These are phyloP conservation scores for Bombus affinis DNA, from an alignment of 1,140 invertebrate species.

Conservation along the genomic window DNA sequence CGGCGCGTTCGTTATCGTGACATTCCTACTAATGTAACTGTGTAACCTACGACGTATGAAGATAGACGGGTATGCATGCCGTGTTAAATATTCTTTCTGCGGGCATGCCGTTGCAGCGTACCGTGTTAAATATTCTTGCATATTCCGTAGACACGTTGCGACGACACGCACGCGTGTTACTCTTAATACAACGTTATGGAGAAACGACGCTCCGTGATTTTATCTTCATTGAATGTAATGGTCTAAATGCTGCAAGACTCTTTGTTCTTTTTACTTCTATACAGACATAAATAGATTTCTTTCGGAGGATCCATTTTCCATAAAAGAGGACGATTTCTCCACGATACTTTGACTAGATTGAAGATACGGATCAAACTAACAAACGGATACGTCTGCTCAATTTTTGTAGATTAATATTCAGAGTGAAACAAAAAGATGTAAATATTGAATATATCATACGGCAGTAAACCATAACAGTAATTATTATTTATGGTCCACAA, in stretches of 20 bases:
- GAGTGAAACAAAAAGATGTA: neutral
- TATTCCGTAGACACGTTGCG: slow-evolving; percentile 1
- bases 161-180: slow-evolving; percentile 25
- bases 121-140: slow-evolving; percentile 26
- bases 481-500: no score
- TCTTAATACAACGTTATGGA: neutral
- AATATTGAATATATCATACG: neutral
- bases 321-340: neutral
- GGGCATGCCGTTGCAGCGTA: neutral
- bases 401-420: neutral
- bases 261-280: neutral
- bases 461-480: neutral
- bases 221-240: slow-evolving; percentile 29
- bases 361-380: neutral
- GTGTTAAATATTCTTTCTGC: slow-evolving; percentile 24
- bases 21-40: slow-evolving; percentile 26
- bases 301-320: neutral
- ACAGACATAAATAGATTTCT: neutral
- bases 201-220: slow-evolving; percentile 5
- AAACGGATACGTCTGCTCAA: neutral
- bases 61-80: neutral
- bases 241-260: neutral
- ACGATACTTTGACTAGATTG: neutral
- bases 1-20: slow-evolving; percentile 2
- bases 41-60: slow-evolving; percentile 13